Percentiles rank a stretch among this genome's conserved stretches.
Conservation (phyloP, 2,888 invertebrate genomes). For the Hoplodrina blanda region DNA sequence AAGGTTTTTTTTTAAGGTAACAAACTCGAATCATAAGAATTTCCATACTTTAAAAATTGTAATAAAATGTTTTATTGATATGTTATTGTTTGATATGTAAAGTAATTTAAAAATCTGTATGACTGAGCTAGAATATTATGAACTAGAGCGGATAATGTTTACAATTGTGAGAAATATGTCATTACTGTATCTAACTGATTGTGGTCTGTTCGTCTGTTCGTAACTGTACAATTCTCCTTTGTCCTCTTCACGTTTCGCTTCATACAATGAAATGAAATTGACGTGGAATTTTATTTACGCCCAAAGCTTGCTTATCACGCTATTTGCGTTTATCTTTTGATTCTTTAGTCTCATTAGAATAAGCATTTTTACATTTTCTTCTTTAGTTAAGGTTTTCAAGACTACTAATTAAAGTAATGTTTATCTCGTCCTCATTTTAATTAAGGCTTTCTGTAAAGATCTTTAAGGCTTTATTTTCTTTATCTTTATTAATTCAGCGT, state of each 20-base stretch:
- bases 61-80: constrained; percentile 11
- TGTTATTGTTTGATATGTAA: not conserved
- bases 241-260: constrained; percentile 25
- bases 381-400: not conserved
- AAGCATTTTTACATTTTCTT: not conserved
- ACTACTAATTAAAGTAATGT: constrained; percentile 5
- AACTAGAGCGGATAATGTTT: constrained; percentile 36
- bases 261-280: constrained; percentile 19
- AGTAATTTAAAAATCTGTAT: not conserved
- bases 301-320: not conserved
- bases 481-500: constrained; percentile 19
- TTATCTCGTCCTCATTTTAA: constrained; percentile 12
- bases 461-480: constrained; percentile 12
- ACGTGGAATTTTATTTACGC: constrained; percentile 32
- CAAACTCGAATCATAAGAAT: not conserved
- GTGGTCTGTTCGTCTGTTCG: not conserved
- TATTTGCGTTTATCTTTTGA: constrained; percentile 7
- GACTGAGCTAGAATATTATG: not conserved
- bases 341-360: not conserved
- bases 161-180: constrained; percentile 43
- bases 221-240: constrained; percentile 45
- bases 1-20: constrained; percentile 2
- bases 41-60: not conserved
- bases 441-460: constrained; percentile 11
- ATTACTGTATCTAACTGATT: constrained; percentile 9